A percentile compares a stretch with the other conserved stretches of the same genome.
Conservation (phyloP, 2,113 vertebrate genomes). For the Scophthalmus maximus region DNA sequence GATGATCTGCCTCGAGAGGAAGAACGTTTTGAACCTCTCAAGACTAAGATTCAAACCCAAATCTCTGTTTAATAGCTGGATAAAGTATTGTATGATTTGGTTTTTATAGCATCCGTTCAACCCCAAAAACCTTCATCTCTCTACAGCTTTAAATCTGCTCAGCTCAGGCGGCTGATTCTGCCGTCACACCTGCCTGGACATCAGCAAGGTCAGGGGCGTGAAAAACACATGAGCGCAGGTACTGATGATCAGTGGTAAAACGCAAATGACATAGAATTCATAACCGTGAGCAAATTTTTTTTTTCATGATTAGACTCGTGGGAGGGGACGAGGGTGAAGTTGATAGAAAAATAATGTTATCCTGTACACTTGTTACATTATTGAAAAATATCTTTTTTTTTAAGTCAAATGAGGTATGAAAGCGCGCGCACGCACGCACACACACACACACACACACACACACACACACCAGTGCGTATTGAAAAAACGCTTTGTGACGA, state of each 20-base stretch:
- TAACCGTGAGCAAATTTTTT: constrained; percentile 9
- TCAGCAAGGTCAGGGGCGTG: not conserved
- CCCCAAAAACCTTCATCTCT: not conserved
- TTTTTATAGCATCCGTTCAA: constrained; percentile 25
- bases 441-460: constrained; percentile 15
- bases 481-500: constrained; percentile 1
- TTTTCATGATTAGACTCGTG: not conserved
- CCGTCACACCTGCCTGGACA: too few species aligned
- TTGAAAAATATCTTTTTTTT: constrained; percentile 70
- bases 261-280: constrained; percentile 55
- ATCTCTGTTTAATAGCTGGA: constrained; percentile 39
- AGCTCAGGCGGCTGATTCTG: too few species aligned
- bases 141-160: constrained; percentile 14
- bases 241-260: constrained; percentile 47
- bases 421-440: constrained; percentile 60
- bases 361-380: constrained; percentile 54
- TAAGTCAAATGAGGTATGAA: constrained; percentile 78
- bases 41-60: not conserved
- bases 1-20: too few species aligned
- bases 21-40: too few species aligned
- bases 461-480: constrained; percentile 16
- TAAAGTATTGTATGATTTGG: constrained; percentile 40
- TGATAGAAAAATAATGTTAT: constrained; percentile 73
- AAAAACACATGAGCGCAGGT: constrained; percentile 29
- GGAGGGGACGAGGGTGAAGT: not conserved